Base-by-base conservation (phyloP, 2,113 vertebrate species). In the Numida meleagris region DNA sequence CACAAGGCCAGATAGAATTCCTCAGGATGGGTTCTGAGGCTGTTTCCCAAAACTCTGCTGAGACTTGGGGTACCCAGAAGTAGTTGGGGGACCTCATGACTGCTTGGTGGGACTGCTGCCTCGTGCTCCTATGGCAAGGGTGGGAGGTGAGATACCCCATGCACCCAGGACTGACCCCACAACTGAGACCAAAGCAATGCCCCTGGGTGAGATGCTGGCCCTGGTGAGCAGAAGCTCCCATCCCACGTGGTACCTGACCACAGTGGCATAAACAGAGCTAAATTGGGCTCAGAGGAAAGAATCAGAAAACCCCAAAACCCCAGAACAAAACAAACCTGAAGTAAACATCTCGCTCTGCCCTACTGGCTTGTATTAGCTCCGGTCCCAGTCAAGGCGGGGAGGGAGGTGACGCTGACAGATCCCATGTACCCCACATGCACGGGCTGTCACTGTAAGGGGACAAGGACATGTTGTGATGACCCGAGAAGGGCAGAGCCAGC, bases 281-380 rank as follows among this genome's bases (percentile, higher is more conserved):
- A 91, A 93, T 93, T 13, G 50, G 72, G 82, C 92, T 55, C 0
- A 0, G 63, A 88, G 72, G 95, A 95, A 96, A 81, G 68, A 91
- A 91, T 88, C 67, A 93, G 65, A 83, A 95, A 96, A 89, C 63
- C 92, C 92, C 78, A 73, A 96, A 96, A 93, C 75, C 92, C 88
- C 86, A 86, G 86, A 96, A 91, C 85, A 94, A 96, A 96, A 91
- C 86, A 96, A 94, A 90, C 68, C 75, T 77, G 88, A 91, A 95
- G 68, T 93, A 94, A 94, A 91, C 73, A 86, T 55, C 65, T 88
- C 0, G 1, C 48, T 36, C 55, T 74, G 55, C 55, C 25, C 34
- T 85, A 68, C 15, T 24, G 0, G 1, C 25, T 86, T 88, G 36
- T 10, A 4, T 94, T 90, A 96, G 12, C 1, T 1, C 33, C 10